Evolutionary conservation across 2,888 invertebrate genomes (phyloP), one percentile per base, ranked within the genome.

Genomic region (Rhyacophila evoluta): DNA sequence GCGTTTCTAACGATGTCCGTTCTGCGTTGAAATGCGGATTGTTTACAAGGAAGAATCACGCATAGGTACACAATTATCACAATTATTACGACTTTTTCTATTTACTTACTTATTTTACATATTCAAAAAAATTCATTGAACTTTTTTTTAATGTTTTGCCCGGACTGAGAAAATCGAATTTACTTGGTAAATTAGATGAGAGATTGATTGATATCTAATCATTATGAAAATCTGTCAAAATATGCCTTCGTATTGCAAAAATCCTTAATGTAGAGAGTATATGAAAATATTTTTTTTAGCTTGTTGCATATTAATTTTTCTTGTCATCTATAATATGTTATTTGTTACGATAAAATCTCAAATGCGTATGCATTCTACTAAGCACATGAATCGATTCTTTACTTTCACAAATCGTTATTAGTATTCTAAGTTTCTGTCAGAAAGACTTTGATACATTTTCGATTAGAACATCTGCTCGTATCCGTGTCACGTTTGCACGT

Each of bases 1-100:
- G 19, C 55, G 55, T 55, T 55, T 55, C 19, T 55, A 55, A 55
- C 55, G 25, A 55, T 55, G 25, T 55, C 55, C 55, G 55, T 55
- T 55, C 19, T 55, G 10, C 55, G 19, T 55, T 55, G 55, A 55
- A 55, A 25, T 10, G 25, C 25, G 55, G 55, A 55, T 19, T 55
- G 15, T 55, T 33, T 5, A 19, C 15, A 19, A 10, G 55, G 55
- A 55, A 55, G 12, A 55, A 25, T 55, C 55, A 55, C 55, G 55
- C 55, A 55, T 55, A 2, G 2, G 29, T 33, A 4, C 6, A 4
- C 6, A 33, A 6, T 33, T 4, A 33, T 4, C 29, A 33, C 29
- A 33, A 33, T 33, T 33, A 33, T 33, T 2, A 33, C 6, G 29
- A 33, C 6, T 33, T 33, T 4, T 4, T 33, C 6, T 6, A 33